Evolutionary conservation across 2,888 invertebrate genomes (phyloP).

Genomic region (Mythimna impura): DNA sequence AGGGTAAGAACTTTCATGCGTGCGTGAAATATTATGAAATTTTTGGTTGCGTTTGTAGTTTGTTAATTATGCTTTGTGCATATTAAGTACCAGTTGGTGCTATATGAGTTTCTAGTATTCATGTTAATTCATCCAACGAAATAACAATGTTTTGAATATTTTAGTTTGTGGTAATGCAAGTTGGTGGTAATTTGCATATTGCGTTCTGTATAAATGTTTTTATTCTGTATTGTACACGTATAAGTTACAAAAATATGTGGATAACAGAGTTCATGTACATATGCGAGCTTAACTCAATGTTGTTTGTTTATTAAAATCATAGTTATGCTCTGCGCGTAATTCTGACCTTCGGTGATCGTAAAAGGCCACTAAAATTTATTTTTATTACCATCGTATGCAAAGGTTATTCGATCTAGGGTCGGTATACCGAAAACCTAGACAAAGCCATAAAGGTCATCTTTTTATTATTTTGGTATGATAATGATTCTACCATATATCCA

Average conservation of each 20-base stretch:
- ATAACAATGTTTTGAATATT: constrained; percentile 40
- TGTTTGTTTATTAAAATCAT: neutral
- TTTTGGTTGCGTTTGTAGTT: constrained; percentile 4
- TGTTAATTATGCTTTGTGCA: constrained; percentile 20
- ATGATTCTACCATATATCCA: neutral
- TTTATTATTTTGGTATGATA: neutral
- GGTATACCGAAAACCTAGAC: neutral
- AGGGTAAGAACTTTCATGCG: constrained; percentile 33
- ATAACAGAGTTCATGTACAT: too few relatives aligned
- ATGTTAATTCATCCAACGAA: constrained; percentile 27
- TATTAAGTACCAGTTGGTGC: constrained; percentile 11
- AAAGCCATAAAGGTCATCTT: neutral
- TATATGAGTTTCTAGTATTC: constrained; percentile 15
- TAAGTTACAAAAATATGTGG: too few relatives aligned
- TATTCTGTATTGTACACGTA: too few relatives aligned
- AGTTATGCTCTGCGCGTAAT: neutral
- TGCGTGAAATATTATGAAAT: constrained; percentile 45
- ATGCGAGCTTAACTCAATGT: too few relatives aligned
- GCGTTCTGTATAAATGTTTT: constrained; percentile 13
- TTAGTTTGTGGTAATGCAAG: constrained; percentile 7
- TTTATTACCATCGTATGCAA: neutral
- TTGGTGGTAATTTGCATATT: constrained; percentile 13
- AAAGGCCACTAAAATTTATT: neutral
- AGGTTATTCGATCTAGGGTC: neutral
- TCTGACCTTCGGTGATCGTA: neutral